Evolutionary conservation across 1,140 invertebrate genomes (phyloP).

Genomic region (Cryptotermes secundus): DNA sequence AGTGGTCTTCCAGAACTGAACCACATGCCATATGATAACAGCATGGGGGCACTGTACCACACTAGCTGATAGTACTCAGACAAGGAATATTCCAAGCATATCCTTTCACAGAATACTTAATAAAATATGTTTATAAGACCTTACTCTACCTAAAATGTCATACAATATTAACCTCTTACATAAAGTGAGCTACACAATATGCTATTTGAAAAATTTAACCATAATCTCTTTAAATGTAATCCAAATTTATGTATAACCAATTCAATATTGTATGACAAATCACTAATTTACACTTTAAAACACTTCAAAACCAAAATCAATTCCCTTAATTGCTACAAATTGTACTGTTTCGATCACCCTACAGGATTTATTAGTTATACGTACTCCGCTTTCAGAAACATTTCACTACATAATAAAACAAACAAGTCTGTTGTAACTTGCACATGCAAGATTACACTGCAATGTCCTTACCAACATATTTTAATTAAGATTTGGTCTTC

Average conservation of each 20-base stretch:
- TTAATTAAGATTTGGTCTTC: too few relatives aligned
- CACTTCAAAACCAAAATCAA: neutral
- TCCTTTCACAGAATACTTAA: neutral
- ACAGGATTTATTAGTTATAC: neutral
- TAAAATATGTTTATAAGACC: neutral
- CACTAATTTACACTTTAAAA: neutral
- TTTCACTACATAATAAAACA: neutral
- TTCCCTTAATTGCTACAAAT: neutral
- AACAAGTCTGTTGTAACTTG: neutral
- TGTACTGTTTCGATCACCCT: neutral
- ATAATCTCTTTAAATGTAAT: neutral
- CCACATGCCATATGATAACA: neutral
- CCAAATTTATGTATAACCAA: neutral
- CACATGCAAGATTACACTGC: neutral
- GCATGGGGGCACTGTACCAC: neutral
- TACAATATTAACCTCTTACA: neutral
- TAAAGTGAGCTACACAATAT: too few relatives aligned
- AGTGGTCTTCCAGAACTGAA: neutral
- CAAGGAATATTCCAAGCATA: neutral
- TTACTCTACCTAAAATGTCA: neutral
- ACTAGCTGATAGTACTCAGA: neutral
- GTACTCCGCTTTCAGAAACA: neutral
- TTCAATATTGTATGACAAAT: slow-evolving; percentile 10
- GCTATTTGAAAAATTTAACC: too few relatives aligned
- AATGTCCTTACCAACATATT: neutral